Conservation (phyloP, 2,888 invertebrate species). For the Cerceris rybyensis region DNA sequence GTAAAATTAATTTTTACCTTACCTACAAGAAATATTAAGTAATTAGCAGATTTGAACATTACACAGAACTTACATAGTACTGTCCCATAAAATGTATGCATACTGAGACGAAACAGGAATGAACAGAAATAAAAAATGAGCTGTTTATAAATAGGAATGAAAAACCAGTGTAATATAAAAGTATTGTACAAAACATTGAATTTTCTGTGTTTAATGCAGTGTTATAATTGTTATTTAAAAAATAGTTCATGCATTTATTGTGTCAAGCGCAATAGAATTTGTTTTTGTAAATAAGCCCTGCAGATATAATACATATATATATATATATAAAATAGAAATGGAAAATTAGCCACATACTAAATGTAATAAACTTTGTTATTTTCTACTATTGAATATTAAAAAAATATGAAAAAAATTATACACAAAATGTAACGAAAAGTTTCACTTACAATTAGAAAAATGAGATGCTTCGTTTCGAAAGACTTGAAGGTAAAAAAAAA, state of each 20-base stretch:
- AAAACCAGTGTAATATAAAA: too few relatives aligned
- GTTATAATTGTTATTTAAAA: not conserved
- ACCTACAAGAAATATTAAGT: too few relatives aligned
- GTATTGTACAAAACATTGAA: too few relatives aligned
- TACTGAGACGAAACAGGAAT: too few relatives aligned
- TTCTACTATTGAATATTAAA: slow-evolving; percentile 13
- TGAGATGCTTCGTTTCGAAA: not conserved
- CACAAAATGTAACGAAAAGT: slow-evolving; percentile 1
- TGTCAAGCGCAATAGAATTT: not conserved
- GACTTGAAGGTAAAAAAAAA: slow-evolving; percentile 26
- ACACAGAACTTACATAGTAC: too few relatives aligned
- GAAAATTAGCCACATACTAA: not conserved
- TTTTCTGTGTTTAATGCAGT: too few relatives aligned
- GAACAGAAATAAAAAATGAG: too few relatives aligned
- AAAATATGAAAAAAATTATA: slow-evolving; percentile 1
- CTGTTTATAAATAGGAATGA: too few relatives aligned
- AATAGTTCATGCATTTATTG: too few relatives aligned
- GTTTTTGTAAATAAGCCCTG: not conserved
- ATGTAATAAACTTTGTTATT: slow-evolving; percentile 10
- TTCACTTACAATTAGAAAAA: slow-evolving; percentile 3
- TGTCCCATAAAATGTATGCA: too few relatives aligned
- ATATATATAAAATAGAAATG: not conserved
- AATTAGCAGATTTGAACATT: too few relatives aligned
- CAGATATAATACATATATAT: not conserved
- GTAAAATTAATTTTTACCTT: too few relatives aligned